phyloP scores from a whole-genome alignment of 2,113 vertebrate species.

The Ochotona curzoniae region DNA sequence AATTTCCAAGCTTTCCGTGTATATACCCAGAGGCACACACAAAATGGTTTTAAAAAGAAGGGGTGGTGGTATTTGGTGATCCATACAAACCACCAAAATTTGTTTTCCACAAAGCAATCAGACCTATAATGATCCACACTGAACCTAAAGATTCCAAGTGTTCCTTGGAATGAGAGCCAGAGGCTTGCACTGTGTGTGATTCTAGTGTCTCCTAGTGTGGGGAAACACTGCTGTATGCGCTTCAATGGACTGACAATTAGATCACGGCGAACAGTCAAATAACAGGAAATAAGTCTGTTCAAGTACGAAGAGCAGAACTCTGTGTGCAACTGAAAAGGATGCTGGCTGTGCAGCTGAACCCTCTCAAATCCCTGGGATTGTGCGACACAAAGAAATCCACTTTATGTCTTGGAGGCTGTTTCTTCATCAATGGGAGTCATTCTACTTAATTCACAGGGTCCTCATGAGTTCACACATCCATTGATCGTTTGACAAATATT shows the following conservation, averaged over 20 bases:
- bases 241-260: background rate
- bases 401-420: background rate
- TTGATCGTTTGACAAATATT: background rate
- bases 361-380: background rate
- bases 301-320: slow-evolving; percentile 44
- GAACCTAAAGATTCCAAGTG: background rate
- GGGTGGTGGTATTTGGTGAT: background rate
- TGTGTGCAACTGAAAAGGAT: background rate
- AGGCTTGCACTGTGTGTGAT: background rate
- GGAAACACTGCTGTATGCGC: background rate
- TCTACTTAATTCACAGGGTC: background rate
- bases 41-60: background rate
- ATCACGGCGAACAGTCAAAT: background rate
- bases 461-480: background rate
- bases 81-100: background rate
- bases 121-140: background rate
- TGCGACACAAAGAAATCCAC: slow-evolving; percentile 12
- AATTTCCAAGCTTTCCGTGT: background rate
- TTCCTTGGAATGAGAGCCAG: background rate
- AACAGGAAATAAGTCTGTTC: slow-evolving; percentile 4
- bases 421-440: background rate
- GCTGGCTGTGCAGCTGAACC: background rate
- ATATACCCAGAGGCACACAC: background rate
- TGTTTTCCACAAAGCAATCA: background rate
- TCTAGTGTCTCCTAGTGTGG: background rate